Evolutionary conservation across 2,888 invertebrate species (phyloP).

Genomic region (Xanthia togata): DNA sequence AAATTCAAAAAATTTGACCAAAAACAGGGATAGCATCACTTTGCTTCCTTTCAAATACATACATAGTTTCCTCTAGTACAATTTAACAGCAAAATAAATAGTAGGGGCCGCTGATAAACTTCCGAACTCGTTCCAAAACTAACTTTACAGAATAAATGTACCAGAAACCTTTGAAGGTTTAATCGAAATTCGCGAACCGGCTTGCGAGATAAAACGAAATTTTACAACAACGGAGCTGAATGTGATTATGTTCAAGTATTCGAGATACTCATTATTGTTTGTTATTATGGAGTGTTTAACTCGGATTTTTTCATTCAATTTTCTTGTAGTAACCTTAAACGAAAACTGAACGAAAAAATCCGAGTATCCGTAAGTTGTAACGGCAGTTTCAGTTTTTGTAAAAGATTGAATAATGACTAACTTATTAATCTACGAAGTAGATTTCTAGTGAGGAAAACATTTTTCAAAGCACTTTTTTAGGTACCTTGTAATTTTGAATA

Average conservation of each 20-base stretch:
- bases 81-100: conserved; percentile 43
- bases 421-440: no score
- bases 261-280: conserved; percentile 59
- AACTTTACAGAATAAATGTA: conserved; percentile 85
- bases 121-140: conserved; percentile 79
- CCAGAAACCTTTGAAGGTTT: conserved; percentile 84
- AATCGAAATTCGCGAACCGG: conserved; percentile 79
- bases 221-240: conserved; percentile 74
- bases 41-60: not conserved
- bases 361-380: not conserved
- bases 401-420: no score
- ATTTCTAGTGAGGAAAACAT: no score
- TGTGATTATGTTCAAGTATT: conserved; percentile 70
- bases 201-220: conserved; percentile 77
- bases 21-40: not conserved
- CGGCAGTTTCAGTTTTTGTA: not conserved
- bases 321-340: no score
- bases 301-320: conserved; percentile 29
- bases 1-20: no score
- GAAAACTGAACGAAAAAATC: no score
- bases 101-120: conserved; percentile 75
- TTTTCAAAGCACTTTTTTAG: no score
- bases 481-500: no score
- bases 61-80: not conserved
- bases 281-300: conserved; percentile 43